Evolutionary conservation across 2,888 invertebrate genomes (phyloP).

Genomic region (Morpho deidamia): DNA sequence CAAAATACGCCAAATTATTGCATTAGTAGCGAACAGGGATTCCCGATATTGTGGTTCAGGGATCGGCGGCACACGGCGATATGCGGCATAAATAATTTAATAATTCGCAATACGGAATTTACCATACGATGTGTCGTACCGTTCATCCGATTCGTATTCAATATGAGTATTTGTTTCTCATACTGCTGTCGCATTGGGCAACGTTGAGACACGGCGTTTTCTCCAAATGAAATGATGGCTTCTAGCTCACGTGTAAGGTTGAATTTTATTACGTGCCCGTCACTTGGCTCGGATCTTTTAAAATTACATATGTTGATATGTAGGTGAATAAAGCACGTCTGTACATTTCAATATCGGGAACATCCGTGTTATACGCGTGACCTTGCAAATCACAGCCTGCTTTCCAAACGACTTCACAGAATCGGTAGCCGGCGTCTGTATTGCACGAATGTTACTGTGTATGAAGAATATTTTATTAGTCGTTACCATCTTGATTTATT

Average conservation of each 20-base stretch:
- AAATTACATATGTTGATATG: constrained; percentile 71
- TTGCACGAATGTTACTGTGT: constrained; percentile 60
- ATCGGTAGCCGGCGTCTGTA: constrained; percentile 64
- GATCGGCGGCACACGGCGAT: constrained; percentile 68
- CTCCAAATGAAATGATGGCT: constrained; percentile 52
- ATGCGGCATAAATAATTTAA: constrained; percentile 79
- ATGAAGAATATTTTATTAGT: constrained; percentile 65
- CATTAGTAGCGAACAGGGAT: constrained; percentile 76
- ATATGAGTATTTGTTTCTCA: constrained; percentile 78
- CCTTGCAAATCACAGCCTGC: constrained; percentile 79
- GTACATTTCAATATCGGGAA: constrained; percentile 78
- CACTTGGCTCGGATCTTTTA: constrained; percentile 62
- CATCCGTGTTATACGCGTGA: constrained; percentile 79
- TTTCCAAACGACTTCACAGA: constrained; percentile 77
- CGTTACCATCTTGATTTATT: constrained; percentile 53
- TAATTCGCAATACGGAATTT: constrained; percentile 78
- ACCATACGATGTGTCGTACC: constrained; percentile 74
- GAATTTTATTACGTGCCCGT: constrained; percentile 36
- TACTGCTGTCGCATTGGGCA: constrained; percentile 73
- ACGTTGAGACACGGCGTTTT: constrained; percentile 50
- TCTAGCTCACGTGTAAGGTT: constrained; percentile 50
- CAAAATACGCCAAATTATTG: constrained; percentile 79
- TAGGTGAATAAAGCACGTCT: constrained; percentile 78
- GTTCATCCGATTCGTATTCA: constrained; percentile 74
- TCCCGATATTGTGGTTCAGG: constrained; percentile 77